Evolutionary conservation across 2,113 vertebrate species (phyloP).

Genomic region (Halichoerus grypus): DNA sequence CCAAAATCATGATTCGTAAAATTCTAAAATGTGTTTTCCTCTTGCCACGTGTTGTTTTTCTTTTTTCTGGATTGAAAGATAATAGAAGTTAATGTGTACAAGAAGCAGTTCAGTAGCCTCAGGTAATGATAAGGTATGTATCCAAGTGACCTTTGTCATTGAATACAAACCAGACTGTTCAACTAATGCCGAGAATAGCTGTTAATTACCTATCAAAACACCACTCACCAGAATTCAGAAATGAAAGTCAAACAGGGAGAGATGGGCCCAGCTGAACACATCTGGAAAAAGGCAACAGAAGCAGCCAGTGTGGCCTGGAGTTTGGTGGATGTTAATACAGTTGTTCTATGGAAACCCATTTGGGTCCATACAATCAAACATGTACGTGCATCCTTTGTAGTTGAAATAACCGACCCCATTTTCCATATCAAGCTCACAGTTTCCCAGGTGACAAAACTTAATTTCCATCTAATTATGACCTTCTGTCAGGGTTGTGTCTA

Average conservation of each 20-base stretch:
- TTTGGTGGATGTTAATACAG: not conserved
- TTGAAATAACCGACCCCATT: slow-evolving; percentile 18
- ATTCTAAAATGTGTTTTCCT: slow-evolving; percentile 29
- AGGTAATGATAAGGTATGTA: not conserved
- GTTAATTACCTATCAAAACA: not conserved
- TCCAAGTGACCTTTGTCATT: slow-evolving; percentile 55
- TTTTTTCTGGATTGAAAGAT: not conserved
- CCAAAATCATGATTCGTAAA: not conserved
- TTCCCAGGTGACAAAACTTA: not conserved
- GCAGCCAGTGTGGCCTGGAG: not conserved
- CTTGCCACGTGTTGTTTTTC: not conserved
- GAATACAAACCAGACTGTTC: slow-evolving; percentile 8
- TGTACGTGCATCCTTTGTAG: not conserved
- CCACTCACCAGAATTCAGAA: not conserved
- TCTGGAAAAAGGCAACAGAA: not conserved
- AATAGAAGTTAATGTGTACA: slow-evolving; percentile 34
- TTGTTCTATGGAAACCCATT: not conserved
- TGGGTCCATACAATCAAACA: not conserved
- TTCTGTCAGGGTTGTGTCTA: not conserved
- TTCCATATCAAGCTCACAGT: slow-evolving; percentile 33
- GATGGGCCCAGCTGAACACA: not conserved
- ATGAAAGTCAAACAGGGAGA: slow-evolving; percentile 37
- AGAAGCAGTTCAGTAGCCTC: not conserved
- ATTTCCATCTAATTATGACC: not conserved
- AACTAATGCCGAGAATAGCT: not conserved